phyloP scores from a whole-genome alignment of 1,140 invertebrate genomes.

The Rhagoletis pomonella region DNA sequence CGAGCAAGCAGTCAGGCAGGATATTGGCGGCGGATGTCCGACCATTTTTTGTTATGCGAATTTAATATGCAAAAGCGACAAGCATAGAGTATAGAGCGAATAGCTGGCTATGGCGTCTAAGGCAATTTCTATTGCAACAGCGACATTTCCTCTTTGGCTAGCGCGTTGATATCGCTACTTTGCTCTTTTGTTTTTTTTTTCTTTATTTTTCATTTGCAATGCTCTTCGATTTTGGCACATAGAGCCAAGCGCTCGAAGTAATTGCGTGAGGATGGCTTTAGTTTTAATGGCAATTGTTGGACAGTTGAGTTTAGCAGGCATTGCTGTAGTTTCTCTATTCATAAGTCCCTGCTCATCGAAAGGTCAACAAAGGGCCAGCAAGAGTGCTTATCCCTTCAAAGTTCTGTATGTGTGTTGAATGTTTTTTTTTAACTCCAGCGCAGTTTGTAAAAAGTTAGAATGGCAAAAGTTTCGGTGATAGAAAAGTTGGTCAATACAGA shows the following conservation, averaged over 20 bases:
- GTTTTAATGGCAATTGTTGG: slow-evolving; percentile 45
- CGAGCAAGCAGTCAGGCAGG: slow-evolving; percentile 50
- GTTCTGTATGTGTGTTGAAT: background rate
- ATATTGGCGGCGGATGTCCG: slow-evolving; percentile 59
- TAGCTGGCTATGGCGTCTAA: background rate
- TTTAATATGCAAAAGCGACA: slow-evolving; percentile 57
- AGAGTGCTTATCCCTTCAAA: too few relatives aligned
- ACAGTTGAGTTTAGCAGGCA: background rate
- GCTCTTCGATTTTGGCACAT: slow-evolving; percentile 29
- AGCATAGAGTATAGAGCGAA: background rate
- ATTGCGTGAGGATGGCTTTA: slow-evolving; percentile 19
- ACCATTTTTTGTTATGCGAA: slow-evolving; percentile 56
- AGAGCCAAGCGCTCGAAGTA: background rate
- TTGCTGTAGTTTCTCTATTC: background rate
- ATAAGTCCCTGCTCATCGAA: background rate
- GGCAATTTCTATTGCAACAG: slow-evolving; percentile 26
- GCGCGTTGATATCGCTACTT: background rate
- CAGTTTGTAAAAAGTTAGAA: slow-evolving; percentile 27
- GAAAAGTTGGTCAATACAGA: slow-evolving; percentile 6
- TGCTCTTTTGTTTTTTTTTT: background rate
- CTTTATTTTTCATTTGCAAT: background rate
- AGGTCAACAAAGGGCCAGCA: background rate
- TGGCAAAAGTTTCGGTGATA: slow-evolving; percentile 4
- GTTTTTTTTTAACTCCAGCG: background rate
- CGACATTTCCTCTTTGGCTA: slow-evolving; percentile 36